Percentiles rank a stretch among this genome's conserved stretches.
phyloP scores from a whole-genome alignment of 1,140 invertebrate species.

The Atopsyche davidsoni region DNA sequence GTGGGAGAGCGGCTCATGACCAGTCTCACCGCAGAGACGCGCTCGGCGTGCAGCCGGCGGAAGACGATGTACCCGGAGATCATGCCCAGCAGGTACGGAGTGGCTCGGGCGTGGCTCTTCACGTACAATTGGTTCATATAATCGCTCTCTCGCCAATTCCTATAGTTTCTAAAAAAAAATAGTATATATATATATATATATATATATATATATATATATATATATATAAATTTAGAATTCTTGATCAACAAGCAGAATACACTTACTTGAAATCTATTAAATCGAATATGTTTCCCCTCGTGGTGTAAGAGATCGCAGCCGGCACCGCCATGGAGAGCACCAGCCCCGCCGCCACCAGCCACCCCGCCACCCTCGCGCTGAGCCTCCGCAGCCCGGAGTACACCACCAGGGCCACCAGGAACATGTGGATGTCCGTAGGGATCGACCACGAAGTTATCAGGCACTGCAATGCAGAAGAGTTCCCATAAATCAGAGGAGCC shows the following conservation, averaged over 20 bases:
- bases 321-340: slow-evolving; percentile 37
- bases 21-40: slow-evolving; percentile 40
- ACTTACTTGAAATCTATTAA: slow-evolving; percentile 44
- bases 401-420: slow-evolving; percentile 55
- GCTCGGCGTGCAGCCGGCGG: slow-evolving; percentile 25
- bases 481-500: too few relatives aligned
- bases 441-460: slow-evolving; percentile 70
- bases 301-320: slow-evolving; percentile 45
- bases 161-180: slow-evolving; percentile 23
- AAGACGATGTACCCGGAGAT: slow-evolving; percentile 45
- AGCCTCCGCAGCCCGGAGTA: slow-evolving; percentile 46
- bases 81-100: slow-evolving; percentile 50
- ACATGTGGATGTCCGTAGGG: slow-evolving; percentile 71
- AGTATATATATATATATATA: background rate
- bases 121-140: slow-evolving; percentile 49
- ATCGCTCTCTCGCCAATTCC: slow-evolving; percentile 40
- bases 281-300: too few relatives aligned
- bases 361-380: slow-evolving; percentile 27
- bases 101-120: slow-evolving; percentile 49
- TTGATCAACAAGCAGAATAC: background rate
- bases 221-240: background rate
- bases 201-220: background rate
- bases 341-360: slow-evolving; percentile 30
- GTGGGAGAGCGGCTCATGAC: too few relatives aligned
- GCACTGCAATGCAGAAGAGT: slow-evolving; percentile 63